Evolutionary conservation across 2,113 vertebrate genomes (phyloP).

Genomic region (Psophia crepitans): DNA sequence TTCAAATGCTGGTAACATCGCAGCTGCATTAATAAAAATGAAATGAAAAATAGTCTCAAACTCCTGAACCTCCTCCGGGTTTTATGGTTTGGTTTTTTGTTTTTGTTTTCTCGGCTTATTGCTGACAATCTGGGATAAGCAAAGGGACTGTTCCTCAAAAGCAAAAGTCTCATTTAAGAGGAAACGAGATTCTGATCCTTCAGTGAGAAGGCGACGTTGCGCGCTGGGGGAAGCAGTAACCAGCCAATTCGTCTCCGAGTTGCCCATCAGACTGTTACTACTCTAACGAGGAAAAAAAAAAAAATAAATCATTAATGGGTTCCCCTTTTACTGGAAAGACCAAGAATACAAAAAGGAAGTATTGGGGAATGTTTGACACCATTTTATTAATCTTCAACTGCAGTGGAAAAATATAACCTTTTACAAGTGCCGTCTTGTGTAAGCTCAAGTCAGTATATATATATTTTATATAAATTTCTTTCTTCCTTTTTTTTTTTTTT

Average conservation of each 20-base stretch:
- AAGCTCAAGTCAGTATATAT: slow-evolving; percentile 70
- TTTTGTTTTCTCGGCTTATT: background rate
- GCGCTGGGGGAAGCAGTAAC: background rate
- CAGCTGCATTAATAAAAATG: slow-evolving; percentile 31
- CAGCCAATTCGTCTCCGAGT: background rate
- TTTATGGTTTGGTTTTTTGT: no score
- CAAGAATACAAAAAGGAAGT: slow-evolving; percentile 77
- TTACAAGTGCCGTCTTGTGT: slow-evolving; percentile 89
- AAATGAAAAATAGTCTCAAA: background rate
- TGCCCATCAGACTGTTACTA: background rate
- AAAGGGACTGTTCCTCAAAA: background rate
- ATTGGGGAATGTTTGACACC: slow-evolving; percentile 91
- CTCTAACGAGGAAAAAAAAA: background rate
- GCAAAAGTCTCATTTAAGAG: background rate
- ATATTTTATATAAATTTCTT: slow-evolving; percentile 44
- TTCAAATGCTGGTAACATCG: slow-evolving; percentile 24
- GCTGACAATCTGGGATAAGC: background rate
- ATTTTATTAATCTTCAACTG: slow-evolving; percentile 91
- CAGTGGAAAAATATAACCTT: slow-evolving; percentile 99
- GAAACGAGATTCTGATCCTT: background rate
- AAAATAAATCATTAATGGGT: background rate
- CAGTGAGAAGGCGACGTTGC: background rate
- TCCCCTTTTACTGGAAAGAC: slow-evolving; percentile 46
- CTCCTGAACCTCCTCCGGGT: background rate
- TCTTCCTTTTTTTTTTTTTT: background rate